Conservation (phyloP, 2,888 invertebrate species). For the Stratiomys singularior region DNA sequence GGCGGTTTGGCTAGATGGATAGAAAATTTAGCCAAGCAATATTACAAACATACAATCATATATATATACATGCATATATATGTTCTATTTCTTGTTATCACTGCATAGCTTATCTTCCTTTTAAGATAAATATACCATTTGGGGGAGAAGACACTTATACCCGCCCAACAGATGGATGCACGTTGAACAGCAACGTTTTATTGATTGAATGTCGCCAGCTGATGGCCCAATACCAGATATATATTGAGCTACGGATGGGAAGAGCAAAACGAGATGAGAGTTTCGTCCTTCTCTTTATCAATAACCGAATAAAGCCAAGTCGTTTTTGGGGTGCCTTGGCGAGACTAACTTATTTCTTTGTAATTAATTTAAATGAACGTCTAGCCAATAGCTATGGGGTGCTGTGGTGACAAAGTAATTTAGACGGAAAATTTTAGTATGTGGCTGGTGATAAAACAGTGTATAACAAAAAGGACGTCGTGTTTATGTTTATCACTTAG, state of each 20-base stretch:
- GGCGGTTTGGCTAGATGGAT: not conserved
- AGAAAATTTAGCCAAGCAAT: conserved; percentile 1
- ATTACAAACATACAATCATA: no score
- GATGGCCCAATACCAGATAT: not conserved
- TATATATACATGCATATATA: not conserved
- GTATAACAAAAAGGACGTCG: no score
- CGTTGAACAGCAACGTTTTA: not conserved
- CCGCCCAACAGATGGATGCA: not conserved
- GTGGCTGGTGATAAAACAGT: no score
- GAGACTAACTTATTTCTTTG: conserved; percentile 29
- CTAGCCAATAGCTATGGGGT: conserved; percentile 25
- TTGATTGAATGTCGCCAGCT: conserved; percentile 13
- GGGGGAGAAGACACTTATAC: not conserved
- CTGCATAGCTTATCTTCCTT: conserved; percentile 11
- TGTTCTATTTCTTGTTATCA: not conserved
- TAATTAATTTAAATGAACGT: conserved; percentile 40
- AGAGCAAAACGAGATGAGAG: not conserved
- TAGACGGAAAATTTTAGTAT: not conserved
- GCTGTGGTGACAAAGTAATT: not conserved
- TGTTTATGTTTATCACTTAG: no score
- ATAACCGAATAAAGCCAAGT: no score
- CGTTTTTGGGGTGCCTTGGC: not conserved
- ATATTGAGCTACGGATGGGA: not conserved
- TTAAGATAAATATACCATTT: not conserved
- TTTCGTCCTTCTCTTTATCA: not conserved